phyloP scores from a whole-genome alignment of 2,888 invertebrate species.

The Lomographa bimaculata region DNA sequence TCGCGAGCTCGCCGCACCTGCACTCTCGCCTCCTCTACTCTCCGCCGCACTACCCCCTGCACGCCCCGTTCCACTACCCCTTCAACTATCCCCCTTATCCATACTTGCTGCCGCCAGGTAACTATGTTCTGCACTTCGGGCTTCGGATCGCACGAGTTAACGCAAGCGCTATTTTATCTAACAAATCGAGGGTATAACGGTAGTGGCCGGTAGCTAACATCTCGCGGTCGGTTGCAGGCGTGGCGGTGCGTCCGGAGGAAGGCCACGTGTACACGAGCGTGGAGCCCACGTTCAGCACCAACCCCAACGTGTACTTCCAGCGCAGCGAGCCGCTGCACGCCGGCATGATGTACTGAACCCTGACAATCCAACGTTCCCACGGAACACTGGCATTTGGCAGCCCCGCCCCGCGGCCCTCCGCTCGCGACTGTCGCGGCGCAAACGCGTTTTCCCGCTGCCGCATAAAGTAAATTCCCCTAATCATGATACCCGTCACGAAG shows the following conservation, averaged over 20 bases:
- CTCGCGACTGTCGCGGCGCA: slow-evolving; percentile 1
- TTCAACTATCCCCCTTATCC: slow-evolving; percentile 77
- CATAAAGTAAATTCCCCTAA: slow-evolving; percentile 16
- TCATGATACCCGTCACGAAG: slow-evolving; percentile 20
- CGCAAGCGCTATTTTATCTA: background rate
- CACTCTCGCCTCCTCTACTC: slow-evolving; percentile 76
- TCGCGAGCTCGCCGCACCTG: slow-evolving; percentile 70
- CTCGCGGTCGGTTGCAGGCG: too few relatives aligned
- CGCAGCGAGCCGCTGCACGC: slow-evolving; percentile 91
- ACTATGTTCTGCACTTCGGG: slow-evolving; percentile 44
- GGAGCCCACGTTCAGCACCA: slow-evolving; percentile 93
- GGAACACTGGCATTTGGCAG: slow-evolving; percentile 80
- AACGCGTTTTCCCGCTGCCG: slow-evolving; percentile 14
- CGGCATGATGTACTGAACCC: slow-evolving; percentile 94
- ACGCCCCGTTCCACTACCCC: slow-evolving; percentile 78
- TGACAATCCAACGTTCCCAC: slow-evolving; percentile 77
- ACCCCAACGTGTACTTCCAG: slow-evolving; percentile 96
- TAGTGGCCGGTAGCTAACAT: too few relatives aligned
- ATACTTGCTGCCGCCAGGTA: slow-evolving; percentile 78
- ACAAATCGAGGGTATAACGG: too few relatives aligned
- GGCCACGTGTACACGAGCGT: slow-evolving; percentile 93
- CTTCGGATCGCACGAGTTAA: slow-evolving; percentile 24
- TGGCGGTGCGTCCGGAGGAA: slow-evolving; percentile 91
- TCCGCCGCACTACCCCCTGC: slow-evolving; percentile 79
- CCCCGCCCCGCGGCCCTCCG: slow-evolving; percentile 32